phyloP scores from a whole-genome alignment of 2,113 vertebrate species.

The Cnemophilus loriae region DNA sequence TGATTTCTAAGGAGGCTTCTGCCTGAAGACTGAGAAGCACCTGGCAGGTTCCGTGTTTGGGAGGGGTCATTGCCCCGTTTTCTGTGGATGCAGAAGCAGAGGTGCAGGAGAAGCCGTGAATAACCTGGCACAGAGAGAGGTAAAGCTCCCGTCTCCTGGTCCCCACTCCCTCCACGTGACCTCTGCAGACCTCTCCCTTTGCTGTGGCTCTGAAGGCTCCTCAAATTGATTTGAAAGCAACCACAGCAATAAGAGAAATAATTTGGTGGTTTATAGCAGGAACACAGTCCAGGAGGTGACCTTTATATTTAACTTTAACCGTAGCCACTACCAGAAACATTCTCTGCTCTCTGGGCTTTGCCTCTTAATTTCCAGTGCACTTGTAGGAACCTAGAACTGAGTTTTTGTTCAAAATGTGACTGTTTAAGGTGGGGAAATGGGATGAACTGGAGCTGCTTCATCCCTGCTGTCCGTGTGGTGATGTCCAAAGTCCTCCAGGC shows the following conservation, averaged over 20 bases:
- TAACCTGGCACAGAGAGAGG: not conserved
- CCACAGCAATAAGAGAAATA: not conserved
- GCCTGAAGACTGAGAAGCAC: not conserved
- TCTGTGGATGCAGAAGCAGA: not conserved
- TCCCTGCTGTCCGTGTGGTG: not conserved
- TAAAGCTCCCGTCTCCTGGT: not conserved
- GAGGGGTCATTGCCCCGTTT: fast-evolving
- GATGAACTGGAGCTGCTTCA: not conserved
- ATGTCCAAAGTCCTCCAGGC: not conserved
- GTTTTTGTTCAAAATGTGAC: not conserved
- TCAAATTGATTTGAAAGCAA: not conserved
- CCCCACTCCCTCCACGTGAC: not conserved
- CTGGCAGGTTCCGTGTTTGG: not conserved
- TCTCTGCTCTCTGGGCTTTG: not conserved
- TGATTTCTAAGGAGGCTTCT: not conserved
- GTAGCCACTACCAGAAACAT: not conserved
- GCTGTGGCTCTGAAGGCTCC: not conserved
- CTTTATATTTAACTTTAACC: not conserved
- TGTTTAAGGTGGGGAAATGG: not conserved
- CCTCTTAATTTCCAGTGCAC: not conserved
- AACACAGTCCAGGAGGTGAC: not conserved
- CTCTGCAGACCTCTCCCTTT: not conserved
- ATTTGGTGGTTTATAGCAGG: not conserved
- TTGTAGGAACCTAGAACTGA: not conserved
- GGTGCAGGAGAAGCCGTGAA: not conserved